Conservation (phyloP, 2,113 vertebrate genomes). For the Malurus elegans region DNA sequence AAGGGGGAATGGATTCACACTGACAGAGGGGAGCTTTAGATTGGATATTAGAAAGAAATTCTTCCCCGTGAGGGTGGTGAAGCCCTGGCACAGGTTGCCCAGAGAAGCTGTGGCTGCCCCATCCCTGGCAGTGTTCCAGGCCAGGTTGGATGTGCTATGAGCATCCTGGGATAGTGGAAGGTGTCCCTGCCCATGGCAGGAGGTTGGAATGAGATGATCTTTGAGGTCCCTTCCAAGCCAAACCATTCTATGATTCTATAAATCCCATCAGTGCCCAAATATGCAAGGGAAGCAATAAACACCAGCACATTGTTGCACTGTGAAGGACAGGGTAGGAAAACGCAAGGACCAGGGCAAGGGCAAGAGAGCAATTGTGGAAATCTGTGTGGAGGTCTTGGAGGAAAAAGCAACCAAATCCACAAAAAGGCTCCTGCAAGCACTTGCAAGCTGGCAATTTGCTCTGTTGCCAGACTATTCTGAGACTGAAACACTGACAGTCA, state of each 20-base stretch:
- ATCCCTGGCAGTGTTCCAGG: not conserved
- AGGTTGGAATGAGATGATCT: not conserved
- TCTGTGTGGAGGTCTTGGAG: not conserved
- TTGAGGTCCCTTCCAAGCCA: not conserved
- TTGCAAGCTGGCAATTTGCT: not conserved
- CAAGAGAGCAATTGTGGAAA: not conserved
- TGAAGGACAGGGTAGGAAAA: not conserved
- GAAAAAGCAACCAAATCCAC: not conserved
- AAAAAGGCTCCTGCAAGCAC: not conserved
- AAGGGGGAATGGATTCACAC: not conserved
- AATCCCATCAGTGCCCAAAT: not conserved
- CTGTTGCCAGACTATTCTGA: not conserved
- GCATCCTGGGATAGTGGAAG: rapidly evolving
- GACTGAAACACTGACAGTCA: not conserved
- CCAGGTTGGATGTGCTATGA: not conserved
- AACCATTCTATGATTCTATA: not conserved
- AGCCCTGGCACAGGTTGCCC: not conserved
- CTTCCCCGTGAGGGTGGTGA: rapidly evolving
- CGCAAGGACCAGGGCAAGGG: not conserved
- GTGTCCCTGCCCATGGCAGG: not conserved
- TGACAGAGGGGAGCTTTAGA: not conserved
- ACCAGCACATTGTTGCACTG: not conserved
- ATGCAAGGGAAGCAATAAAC: not conserved
- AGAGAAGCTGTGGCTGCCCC: not conserved
- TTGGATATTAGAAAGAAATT: not conserved